Evolutionary conservation across 2,888 invertebrate genomes (phyloP).

Genomic region (Heliconius aoede): DNA sequence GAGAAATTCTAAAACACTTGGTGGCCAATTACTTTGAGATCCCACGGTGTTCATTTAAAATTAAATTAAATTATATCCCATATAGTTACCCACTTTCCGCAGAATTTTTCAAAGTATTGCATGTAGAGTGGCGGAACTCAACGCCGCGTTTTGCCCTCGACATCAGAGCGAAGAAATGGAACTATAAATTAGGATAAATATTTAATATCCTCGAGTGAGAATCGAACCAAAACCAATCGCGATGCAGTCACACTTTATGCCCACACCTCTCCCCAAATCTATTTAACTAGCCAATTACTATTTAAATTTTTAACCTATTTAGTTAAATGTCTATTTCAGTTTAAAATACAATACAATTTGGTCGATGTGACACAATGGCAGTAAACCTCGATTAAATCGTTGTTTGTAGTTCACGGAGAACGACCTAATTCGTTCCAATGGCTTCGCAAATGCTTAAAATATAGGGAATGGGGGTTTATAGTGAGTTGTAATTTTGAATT

Average conservation of each 20-base stretch:
- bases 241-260: too few species aligned
- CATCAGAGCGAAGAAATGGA: too few species aligned
- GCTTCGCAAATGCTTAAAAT: slow-evolving; percentile 44
- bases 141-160: too few species aligned
- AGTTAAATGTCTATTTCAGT: slow-evolving; percentile 50
- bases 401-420: slow-evolving; percentile 45
- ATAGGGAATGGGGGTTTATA: slow-evolving; percentile 39
- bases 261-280: too few species aligned
- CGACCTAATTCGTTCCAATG: slow-evolving; percentile 52
- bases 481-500: slow-evolving; percentile 22
- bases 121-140: too few species aligned
- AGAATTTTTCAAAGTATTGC: too few species aligned
- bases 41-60: slow-evolving; percentile 49
- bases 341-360: slow-evolving; percentile 46
- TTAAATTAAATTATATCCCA: too few species aligned
- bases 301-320: slow-evolving; percentile 47
- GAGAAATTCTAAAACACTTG: slow-evolving; percentile 47
- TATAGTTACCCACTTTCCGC: too few species aligned
- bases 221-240: too few species aligned
- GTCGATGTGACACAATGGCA: slow-evolving; percentile 49
- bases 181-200: too few species aligned
- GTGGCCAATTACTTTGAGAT: slow-evolving; percentile 49
- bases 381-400: slow-evolving; percentile 47
- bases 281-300: slow-evolving; percentile 51
- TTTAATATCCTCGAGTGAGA: too few species aligned